Percentiles rank a stretch among this genome's conserved stretches.
phyloP scores from a whole-genome alignment of 2,797 vertebrate genomes.

The Coregonus ussuriensis region DNA sequence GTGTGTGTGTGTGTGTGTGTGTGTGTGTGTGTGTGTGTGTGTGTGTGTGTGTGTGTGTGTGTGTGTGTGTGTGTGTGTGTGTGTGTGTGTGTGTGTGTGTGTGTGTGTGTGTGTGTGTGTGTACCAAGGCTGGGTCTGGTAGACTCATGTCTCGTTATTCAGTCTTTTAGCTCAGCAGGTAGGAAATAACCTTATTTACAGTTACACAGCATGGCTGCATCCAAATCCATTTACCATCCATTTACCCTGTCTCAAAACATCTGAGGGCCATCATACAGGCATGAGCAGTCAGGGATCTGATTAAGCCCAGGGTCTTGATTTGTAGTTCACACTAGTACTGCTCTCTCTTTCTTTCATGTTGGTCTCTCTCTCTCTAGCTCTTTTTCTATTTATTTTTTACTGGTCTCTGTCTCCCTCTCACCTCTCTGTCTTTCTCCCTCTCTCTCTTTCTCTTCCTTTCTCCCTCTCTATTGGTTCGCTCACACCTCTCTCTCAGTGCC shows the following conservation, averaged over 20 bases:
- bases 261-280: neutral
- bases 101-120: neutral
- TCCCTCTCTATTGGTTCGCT: too few relatives aligned
- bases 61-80: too few relatives aligned
- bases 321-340: constrained; percentile 20
- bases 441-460: constrained; percentile 18
- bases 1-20: too few relatives aligned
- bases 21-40: too few relatives aligned
- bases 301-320: neutral
- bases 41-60: too few relatives aligned
- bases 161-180: neutral
- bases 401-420: neutral
- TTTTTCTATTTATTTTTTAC: constrained; percentile 29
- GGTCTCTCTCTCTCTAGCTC: neutral
- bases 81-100: too few relatives aligned
- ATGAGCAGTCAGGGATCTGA: neutral
- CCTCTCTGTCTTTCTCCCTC: constrained; percentile 3
- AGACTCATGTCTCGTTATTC: neutral
- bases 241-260: neutral
- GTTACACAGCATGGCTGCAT: too few relatives aligned
- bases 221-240: neutral
- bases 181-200: constrained; percentile 3
- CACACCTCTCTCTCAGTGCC: neutral
- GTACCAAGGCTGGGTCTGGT: neutral
- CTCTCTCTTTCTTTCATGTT: constrained; percentile 28